Conservation (phyloP, 2,888 invertebrate species). For the Hydrotaea cyrtoneurina region DNA sequence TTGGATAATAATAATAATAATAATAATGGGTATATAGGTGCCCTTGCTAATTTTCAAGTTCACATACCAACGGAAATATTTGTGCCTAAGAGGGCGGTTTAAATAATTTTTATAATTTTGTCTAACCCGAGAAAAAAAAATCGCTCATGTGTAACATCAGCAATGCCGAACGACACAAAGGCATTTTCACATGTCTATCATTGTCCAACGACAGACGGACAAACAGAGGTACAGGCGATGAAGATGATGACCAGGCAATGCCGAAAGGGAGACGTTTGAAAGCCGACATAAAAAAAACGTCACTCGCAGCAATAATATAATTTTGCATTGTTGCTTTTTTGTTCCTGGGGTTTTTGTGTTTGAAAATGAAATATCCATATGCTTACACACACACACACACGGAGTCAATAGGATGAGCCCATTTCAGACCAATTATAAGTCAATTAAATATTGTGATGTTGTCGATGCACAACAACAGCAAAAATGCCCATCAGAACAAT, state of each 20-base stretch:
- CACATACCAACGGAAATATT: slow-evolving; percentile 73
- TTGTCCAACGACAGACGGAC: neutral
- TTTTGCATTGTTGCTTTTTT: slow-evolving; percentile 52
- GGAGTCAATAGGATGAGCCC: slow-evolving; percentile 42
- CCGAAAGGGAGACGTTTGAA: neutral
- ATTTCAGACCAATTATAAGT: slow-evolving; percentile 63
- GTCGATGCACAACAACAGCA: slow-evolving; percentile 19
- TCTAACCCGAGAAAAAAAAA: slow-evolving; percentile 46
- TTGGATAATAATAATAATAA: neutral
- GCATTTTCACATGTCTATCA: slow-evolving; percentile 74
- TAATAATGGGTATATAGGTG: slow-evolving; percentile 72
- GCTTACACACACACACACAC: slow-evolving; percentile 9
- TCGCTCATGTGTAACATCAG: slow-evolving; percentile 59
- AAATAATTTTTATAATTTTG: slow-evolving; percentile 40
- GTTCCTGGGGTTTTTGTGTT: neutral
- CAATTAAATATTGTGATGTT: slow-evolving; percentile 58
- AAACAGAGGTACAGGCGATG: neutral
- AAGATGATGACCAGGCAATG: neutral
- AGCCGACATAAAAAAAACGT: slow-evolving; percentile 17
- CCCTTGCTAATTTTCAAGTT: slow-evolving; percentile 79
- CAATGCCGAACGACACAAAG: slow-evolving; percentile 62
- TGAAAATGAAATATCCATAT: slow-evolving; percentile 43
- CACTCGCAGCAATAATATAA: slow-evolving; percentile 17
- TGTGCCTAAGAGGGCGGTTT: slow-evolving; percentile 55
- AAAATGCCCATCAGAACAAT: neutral